phyloP scores from a whole-genome alignment of 2,113 vertebrate species.

The Mustela lutreola region DNA sequence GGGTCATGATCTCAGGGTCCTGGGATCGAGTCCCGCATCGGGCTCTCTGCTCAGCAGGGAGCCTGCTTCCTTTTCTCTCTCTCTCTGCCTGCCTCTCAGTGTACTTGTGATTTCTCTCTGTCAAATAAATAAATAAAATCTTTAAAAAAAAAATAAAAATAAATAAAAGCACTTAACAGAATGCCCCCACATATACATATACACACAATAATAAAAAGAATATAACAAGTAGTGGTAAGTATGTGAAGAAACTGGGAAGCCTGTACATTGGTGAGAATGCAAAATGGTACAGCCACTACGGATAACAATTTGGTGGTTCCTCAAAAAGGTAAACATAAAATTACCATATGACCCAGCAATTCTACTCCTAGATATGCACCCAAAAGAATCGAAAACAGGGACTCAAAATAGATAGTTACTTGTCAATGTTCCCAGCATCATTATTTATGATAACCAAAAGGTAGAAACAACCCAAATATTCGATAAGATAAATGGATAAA shows the following conservation, averaged over 20 bases:
- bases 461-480: background rate
- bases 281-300: background rate
- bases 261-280: background rate
- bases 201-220: background rate
- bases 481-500: background rate
- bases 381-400: background rate
- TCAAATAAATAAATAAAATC: no score
- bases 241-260: background rate
- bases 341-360: background rate
- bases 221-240: background rate
- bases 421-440: background rate
- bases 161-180: background rate
- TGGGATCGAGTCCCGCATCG: no score
- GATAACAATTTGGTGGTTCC: background rate
- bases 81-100: no score
- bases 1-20: no score
- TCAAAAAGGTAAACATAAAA: constrained; percentile 8
- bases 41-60: no score
- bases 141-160: no score
- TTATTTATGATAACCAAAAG: background rate
- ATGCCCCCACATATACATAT: background rate
- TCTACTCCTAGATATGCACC: background rate
- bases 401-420: background rate
- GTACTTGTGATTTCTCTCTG: no score
- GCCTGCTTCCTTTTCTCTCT: no score